Evolutionary conservation across 2,113 vertebrate genomes (phyloP).

Genomic region (Rhizomys pruinosus): DNA sequence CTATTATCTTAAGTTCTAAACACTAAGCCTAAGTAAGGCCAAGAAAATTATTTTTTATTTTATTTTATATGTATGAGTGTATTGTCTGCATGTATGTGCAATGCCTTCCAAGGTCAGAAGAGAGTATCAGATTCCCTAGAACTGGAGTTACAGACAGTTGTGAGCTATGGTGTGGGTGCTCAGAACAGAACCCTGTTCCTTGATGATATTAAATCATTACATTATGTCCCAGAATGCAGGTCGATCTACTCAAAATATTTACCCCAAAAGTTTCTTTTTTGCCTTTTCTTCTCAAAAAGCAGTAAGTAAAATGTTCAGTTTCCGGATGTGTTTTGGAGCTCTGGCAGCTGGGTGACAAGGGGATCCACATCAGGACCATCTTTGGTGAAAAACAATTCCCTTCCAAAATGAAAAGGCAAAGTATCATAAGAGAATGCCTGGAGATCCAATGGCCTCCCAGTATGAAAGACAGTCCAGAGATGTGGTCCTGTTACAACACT

Average conservation of each 20-base stretch:
- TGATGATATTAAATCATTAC: not conserved
- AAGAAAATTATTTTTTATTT: no score
- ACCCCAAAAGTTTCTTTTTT: not conserved
- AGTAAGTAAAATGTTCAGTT: not conserved
- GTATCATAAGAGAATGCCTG: not conserved
- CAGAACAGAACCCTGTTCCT: no score
- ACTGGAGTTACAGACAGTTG: no score
- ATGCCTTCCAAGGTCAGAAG: no score
- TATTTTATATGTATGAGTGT: no score
- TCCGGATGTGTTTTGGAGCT: not conserved
- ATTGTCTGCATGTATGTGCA: no score
- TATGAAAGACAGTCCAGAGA: not conserved
- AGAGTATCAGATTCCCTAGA: no score
- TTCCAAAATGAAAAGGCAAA: constrained; percentile 14
- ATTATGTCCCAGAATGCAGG: not conserved
- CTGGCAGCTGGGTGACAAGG: not conserved
- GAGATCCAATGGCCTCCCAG: not conserved
- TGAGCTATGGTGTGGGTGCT: no score
- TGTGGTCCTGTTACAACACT: not conserved
- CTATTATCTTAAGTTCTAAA: not conserved
- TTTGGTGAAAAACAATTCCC: not conserved
- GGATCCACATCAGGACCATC: not conserved
- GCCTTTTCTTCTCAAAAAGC: not conserved
- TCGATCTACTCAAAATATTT: constrained; percentile 14
- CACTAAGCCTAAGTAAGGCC: no score